Percentiles rank a stretch among this genome's conserved stretches.
Conservation (phyloP, 2,113 vertebrate genomes). For the Hemiscyllium ocellatum region DNA sequence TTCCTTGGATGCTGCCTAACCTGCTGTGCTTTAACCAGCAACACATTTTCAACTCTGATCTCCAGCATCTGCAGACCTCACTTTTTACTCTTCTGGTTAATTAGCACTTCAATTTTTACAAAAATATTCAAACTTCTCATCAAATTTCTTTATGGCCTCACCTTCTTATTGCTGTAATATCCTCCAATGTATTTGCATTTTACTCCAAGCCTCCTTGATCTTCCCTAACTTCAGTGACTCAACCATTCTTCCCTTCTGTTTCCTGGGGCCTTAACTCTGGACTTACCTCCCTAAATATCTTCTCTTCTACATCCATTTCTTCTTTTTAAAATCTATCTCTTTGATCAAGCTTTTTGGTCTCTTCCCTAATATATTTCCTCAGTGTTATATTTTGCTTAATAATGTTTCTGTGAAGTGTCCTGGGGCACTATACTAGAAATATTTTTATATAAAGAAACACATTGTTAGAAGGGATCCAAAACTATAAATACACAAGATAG, state of each 20-base stretch:
- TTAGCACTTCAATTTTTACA: neutral
- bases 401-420: neutral
- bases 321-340: neutral
- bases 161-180: neutral
- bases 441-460: no score
- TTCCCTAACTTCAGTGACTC: neutral
- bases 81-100: neutral
- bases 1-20: no score
- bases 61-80: no score
- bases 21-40: no score
- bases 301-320: neutral
- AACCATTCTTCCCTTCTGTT: neutral
- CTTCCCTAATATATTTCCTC: neutral
- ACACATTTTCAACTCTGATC: no score
- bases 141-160: neutral
- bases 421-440: neutral
- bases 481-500: neutral
- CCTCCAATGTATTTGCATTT: neutral
- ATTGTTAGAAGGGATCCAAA: neutral
- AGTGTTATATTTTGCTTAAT: neutral
- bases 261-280: neutral
- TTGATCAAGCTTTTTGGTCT: no score
- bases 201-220: neutral
- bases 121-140: neutral
- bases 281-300: neutral